Conservation (phyloP, 2,113 vertebrate species). For the Eclectus roratus region DNA sequence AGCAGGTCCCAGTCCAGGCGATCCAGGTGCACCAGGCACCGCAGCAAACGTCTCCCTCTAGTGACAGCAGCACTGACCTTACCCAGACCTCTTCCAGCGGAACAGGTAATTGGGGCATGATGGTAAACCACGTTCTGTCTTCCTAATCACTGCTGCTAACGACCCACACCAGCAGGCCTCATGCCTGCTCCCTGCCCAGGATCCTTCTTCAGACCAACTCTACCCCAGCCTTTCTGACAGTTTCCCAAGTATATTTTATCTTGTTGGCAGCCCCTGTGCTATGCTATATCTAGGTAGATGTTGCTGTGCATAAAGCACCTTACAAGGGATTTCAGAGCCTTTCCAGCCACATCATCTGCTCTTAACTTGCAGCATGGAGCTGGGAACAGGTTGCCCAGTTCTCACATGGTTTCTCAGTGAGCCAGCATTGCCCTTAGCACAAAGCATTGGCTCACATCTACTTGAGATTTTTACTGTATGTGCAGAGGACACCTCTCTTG, state of each 20-base stretch:
- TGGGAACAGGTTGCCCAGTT: neutral
- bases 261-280: neutral
- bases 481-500: neutral
- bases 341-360: neutral
- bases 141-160: neutral
- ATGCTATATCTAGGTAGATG: neutral
- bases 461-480: neutral
- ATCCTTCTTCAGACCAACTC: neutral
- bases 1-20: constrained; percentile 93
- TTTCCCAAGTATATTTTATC: neutral
- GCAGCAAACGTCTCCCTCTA: constrained; percentile 83
- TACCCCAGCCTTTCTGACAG: neutral
- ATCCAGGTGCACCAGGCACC: constrained; percentile 93
- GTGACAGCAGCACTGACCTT: constrained; percentile 91
- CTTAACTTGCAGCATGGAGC: neutral
- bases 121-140: neutral
- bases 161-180: accelerated
- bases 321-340: neutral
- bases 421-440: neutral
- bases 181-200: neutral
- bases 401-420: neutral
- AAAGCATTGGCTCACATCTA: neutral
- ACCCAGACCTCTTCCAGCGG: constrained; percentile 90
- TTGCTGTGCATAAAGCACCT: neutral
- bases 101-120: constrained; percentile 77